These are phyloP conservation scores for Macheiramphus alcinus DNA, from an alignment of 2,113 vertebrate genomes.

Conservation along the genomic window DNA sequence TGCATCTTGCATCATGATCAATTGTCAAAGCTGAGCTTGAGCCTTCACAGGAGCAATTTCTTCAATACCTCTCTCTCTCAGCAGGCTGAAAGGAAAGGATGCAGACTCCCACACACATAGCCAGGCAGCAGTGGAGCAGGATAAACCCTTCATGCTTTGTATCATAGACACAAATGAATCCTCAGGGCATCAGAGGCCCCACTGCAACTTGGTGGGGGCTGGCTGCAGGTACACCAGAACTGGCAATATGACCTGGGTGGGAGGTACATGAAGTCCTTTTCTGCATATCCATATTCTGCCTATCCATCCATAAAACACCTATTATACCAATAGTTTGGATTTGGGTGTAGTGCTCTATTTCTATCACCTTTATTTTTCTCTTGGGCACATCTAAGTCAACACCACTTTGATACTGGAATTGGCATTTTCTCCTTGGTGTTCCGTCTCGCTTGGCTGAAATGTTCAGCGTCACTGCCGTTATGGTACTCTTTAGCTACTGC, in stretches of 20 bases:
- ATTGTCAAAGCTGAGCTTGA: background rate
- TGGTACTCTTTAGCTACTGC: background rate
- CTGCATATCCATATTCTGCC: background rate
- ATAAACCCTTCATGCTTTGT: background rate
- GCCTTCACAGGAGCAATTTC: background rate
- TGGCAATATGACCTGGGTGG: background rate
- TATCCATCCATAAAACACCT: background rate
- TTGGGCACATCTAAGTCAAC: background rate
- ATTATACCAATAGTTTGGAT: background rate
- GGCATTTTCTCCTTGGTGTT: background rate
- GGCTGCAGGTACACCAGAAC: background rate
- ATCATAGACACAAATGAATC: background rate
- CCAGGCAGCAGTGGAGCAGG: background rate
- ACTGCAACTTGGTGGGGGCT: rapidly evolving
- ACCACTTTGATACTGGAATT: background rate
- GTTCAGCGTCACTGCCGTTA: too few relatives aligned
- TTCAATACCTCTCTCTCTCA: background rate
- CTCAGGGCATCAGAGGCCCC: background rate
- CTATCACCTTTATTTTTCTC: background rate
- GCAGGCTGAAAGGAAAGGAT: background rate
- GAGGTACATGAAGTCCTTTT: background rate
- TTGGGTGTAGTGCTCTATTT: background rate
- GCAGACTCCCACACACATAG: background rate
- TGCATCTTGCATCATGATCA: background rate
- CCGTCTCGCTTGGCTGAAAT: background rate